Percentiles rank a stretch among this genome's conserved stretches.
These are phyloP conservation scores for Sinocyclocheilus anophthalmus DNA, from an alignment of 2,113 vertebrate species.

Conservation along the genomic window DNA sequence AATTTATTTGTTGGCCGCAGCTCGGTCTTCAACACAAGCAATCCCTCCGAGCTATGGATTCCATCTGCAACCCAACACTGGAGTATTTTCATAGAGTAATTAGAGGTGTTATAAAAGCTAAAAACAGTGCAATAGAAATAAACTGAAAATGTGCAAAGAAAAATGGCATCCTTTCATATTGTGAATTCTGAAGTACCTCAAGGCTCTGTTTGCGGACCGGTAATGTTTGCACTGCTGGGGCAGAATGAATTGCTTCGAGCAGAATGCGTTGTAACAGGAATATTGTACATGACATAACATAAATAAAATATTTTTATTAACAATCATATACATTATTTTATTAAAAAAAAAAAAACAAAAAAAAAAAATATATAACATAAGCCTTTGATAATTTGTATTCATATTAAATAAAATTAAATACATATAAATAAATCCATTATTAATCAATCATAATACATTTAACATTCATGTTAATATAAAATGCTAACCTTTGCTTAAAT, in stretches of 20 bases:
- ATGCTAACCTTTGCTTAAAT: too few species aligned
- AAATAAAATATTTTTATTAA: too few species aligned
- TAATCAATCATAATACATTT: too few species aligned
- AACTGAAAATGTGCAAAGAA: not conserved
- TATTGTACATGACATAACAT: too few species aligned
- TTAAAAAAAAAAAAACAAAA: too few species aligned
- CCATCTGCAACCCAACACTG: not conserved
- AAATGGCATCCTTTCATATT: not conserved
- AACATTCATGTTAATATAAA: too few species aligned
- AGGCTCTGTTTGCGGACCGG: not conserved
- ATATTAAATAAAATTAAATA: too few species aligned
- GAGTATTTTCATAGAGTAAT: not conserved
- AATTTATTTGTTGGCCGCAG: slow-evolving; percentile 34
- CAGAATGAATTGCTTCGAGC: too few species aligned
- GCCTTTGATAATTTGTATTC: too few species aligned
- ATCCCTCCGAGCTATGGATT: not conserved
- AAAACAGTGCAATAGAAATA: slow-evolving; percentile 4
- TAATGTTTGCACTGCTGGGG: not conserved
- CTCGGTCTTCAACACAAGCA: not conserved
- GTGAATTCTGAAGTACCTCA: not conserved
- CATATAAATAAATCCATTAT: not conserved
- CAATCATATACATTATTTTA: too few species aligned
- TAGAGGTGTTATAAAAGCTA: not conserved
- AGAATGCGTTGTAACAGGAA: too few species aligned
- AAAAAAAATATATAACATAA: too few species aligned